Evolutionary conservation across 2,888 invertebrate genomes (phyloP), one percentile per base, ranked within the genome.

Genomic region (Hedya salicella): DNA sequence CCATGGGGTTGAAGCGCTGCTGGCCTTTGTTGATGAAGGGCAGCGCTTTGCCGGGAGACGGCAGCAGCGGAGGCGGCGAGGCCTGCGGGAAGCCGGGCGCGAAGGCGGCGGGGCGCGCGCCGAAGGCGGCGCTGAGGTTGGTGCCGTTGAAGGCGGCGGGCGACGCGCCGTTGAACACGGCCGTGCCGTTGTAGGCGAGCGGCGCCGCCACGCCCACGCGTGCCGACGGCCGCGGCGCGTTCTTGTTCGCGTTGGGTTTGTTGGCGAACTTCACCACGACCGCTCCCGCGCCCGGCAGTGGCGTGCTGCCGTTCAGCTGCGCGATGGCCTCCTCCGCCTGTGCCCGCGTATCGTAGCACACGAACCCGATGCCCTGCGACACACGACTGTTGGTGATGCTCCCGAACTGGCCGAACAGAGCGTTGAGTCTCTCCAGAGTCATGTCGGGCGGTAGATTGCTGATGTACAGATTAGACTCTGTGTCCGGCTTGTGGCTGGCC

Each of bases 361-460:
- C 93, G 77, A 93, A 93, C 59, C 89, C 93, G 74, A 93, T 92
- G 68, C 93, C 93, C 74, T 92, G 93, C 54, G 92, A 91, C 61
- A 93, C 92, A 60, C 92, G 86, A 73, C 92, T 92, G 77, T 92
- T 92, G 56, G 93, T 93, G 75, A 93, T 93, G 66, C 74, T 78
- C 36, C 93, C 93, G 76, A 88, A 92, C 74, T 85, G 87, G 62
- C 81, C 78, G 80, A 93, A 93, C 64, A 92, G 76, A 60, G 70
- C 79, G 78, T 93, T 93, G 56, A 93, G 87, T 67, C 91, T 83
- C 78, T 93, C 93, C 65, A 93, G 78, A 67, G 91, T 92, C 91
- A 91, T 92, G 76, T 93, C 93, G 16, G 93, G 92, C 73, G 93
- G 92, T 75, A 93, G 83, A 78, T 92, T 92, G 74, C 92, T 93